phyloP scores from a whole-genome alignment of 2,113 vertebrate species.

The Protomyctophum bolini region DNA sequence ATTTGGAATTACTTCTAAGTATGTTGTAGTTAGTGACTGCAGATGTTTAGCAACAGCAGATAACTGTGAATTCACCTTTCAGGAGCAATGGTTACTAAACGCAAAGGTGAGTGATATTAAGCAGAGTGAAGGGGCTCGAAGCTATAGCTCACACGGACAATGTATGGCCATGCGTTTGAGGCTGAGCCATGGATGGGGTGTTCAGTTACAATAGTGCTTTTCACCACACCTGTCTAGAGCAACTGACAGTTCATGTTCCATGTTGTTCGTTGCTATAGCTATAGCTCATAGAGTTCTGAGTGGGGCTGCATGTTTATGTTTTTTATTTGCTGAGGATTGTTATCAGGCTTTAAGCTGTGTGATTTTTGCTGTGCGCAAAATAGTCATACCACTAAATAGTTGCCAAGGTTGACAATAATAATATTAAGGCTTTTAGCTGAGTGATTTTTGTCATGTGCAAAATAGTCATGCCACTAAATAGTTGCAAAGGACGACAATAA shows the following conservation, averaged over 20 bases:
- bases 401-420: neutral
- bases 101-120: slow-evolving; percentile 74
- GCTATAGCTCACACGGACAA: slow-evolving; percentile 35
- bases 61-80: slow-evolving; percentile 74
- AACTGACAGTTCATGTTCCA: neutral
- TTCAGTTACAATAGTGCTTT: neutral
- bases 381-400: neutral
- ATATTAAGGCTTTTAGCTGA: too few species aligned
- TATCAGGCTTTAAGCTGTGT: too few species aligned
- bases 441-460: slow-evolving; percentile 7
- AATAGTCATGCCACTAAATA: neutral
- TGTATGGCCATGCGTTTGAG: slow-evolving; percentile 46
- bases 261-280: neutral
- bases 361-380: slow-evolving; percentile 7
- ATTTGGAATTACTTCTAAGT: neutral
- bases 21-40: neutral
- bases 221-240: neutral
- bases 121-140: slow-evolving; percentile 21
- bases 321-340: slow-evolving; percentile 20
- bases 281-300: slow-evolving; percentile 14
- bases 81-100: slow-evolving; percentile 67
- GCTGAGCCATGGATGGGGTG: slow-evolving; percentile 33
- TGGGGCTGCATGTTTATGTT: slow-evolving; percentile 64
- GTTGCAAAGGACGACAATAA: neutral
- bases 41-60: slow-evolving; percentile 7